Base-by-base conservation (phyloP, 2,113 vertebrate species). In the Engraulis encrasicolus region DNA sequence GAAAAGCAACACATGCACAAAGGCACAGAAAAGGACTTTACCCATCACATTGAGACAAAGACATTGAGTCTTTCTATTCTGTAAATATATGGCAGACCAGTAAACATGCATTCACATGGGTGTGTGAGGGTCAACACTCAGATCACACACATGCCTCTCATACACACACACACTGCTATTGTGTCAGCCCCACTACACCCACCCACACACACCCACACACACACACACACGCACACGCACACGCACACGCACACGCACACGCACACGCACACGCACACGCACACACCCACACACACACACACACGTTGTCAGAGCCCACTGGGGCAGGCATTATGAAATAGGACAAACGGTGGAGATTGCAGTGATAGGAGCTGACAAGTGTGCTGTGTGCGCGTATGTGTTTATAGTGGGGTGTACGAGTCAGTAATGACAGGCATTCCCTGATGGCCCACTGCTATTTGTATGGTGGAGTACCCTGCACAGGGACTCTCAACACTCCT, bases 341-440 rank as follows among this genome's bases (percentile, higher is more conserved):
- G 61, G 66, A 27, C 45, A 78, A 74, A 78, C 31, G 74, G 81
- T 79, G 77, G 82, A 84, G 84, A 84, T 91, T 91, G 90, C 92
- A 89, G 90, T 92, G 92, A 96, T 94, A 93, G 92, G n/a, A 87
- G 14, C 66, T 36, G 66, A 74, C 66, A 74, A 31, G 66, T 34
- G 66, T 23, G 40, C 4, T 45, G 40, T 45, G 9, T 45, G 9
- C 9, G 9, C 9, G 40, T 45, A 9, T 45, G 40, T 45, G 40
- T 45, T 3, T 45, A 9, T 45, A 45, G 3, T 3, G 3, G 40
- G 3, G 9, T 45, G 40, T 45, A 45, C 50, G 11, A 27, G 84
- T 82, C 85, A 89, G 92, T 94, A 94, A 92, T 93, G 91, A 92
- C 84, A 89, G 87, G 79, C 78, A 80, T 93, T 92, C 93, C 92